phyloP scores from a whole-genome alignment of 2,113 vertebrate species.

The Ptilonorhynchus violaceus region DNA sequence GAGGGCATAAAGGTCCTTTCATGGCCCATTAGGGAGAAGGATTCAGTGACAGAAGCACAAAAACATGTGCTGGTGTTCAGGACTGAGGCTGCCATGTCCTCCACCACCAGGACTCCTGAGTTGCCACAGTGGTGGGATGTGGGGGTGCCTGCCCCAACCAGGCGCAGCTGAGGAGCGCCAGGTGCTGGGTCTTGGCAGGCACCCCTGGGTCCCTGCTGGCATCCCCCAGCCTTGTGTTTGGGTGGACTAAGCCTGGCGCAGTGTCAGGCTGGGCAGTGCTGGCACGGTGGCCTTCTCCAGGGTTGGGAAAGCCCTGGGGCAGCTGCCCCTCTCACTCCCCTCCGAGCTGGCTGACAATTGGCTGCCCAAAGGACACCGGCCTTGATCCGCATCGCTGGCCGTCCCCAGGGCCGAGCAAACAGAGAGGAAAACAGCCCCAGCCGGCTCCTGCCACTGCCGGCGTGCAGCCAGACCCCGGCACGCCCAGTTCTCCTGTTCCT shows the following conservation, averaged over 20 bases:
- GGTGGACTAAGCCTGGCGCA: neutral
- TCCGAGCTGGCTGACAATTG: conserved; percentile 1
- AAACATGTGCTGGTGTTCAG: neutral
- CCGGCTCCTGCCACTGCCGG: neutral
- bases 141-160: rapidly evolving
- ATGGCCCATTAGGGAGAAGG: neutral
- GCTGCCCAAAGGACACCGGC: neutral
- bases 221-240: neutral
- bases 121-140: neutral
- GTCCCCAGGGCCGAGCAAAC: conserved; percentile 38
- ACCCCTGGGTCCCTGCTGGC: neutral
- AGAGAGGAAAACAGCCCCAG: conserved; percentile 35
- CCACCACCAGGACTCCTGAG: rapidly evolving
- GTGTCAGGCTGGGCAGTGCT: neutral
- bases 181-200: rapidly evolving
- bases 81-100: neutral
- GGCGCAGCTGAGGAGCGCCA: rapidly evolving
- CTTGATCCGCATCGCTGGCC: conserved; percentile 43
- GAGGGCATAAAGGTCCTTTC: conserved; percentile 27
- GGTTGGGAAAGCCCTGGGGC: conserved; percentile 31
- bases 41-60: neutral
- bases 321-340: conserved; percentile 51
- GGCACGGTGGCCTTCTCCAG: neutral
- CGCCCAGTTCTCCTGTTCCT: neutral
- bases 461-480: neutral